Evolutionary conservation across 2,113 vertebrate species (phyloP).

Genomic region (Chrysochloris asiatica): DNA sequence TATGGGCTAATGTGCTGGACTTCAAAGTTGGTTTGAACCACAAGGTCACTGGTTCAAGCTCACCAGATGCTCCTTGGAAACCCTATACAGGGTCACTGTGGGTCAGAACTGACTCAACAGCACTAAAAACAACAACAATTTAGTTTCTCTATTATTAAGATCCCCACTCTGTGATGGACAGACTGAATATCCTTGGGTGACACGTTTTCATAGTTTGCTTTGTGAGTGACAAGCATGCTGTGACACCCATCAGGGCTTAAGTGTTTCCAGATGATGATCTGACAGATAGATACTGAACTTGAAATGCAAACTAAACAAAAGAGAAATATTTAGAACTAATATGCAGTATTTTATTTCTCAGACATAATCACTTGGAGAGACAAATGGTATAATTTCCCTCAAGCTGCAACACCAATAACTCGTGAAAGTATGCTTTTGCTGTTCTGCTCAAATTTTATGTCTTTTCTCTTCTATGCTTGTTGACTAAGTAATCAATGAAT

Average conservation of each 20-base stretch:
- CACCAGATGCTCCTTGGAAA: too few relatives aligned
- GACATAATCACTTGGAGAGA: slow-evolving; percentile 50
- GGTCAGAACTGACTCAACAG: too few relatives aligned
- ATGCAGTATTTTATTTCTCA: slow-evolving; percentile 67
- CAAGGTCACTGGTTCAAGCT: too few relatives aligned
- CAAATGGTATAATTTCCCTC: slow-evolving; percentile 55
- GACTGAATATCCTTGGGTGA: slow-evolving; percentile 2
- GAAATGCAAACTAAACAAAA: slow-evolving; percentile 63
- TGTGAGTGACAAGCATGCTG: slow-evolving; percentile 40
- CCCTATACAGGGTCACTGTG: too few relatives aligned
- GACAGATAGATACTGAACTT: slow-evolving; percentile 41
- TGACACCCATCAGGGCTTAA: slow-evolving; percentile 2
- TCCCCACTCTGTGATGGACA: neutral
- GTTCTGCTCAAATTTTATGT: slow-evolving; percentile 40
- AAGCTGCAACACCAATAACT: slow-evolving; percentile 42
- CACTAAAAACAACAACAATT: too few relatives aligned
- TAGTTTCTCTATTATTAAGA: slow-evolving; percentile 30
- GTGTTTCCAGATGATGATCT: slow-evolving; percentile 62
- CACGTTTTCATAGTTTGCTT: slow-evolving; percentile 5
- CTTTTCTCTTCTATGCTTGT: slow-evolving; percentile 48
- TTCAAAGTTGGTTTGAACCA: too few relatives aligned
- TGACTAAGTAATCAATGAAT: slow-evolving; percentile 55
- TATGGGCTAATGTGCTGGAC: too few relatives aligned
- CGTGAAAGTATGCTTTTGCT: slow-evolving; percentile 51
- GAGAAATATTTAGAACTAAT: slow-evolving; percentile 62